Conservation (phyloP, 2,797 vertebrate genomes). For the Bryconaethiops microstoma region DNA sequence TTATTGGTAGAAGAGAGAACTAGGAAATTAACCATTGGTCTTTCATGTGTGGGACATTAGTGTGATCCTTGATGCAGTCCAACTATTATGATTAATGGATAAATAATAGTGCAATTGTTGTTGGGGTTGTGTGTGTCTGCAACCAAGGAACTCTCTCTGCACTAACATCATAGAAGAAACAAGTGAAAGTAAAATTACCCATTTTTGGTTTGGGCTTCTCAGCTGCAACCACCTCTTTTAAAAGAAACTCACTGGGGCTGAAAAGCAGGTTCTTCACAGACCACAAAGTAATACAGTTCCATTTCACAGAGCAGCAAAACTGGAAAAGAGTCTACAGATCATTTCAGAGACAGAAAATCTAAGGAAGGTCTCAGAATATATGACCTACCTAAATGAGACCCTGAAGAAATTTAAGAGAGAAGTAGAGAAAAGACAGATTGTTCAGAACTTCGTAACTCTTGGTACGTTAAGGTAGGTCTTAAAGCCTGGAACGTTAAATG, state of each 20-base stretch:
- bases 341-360: neutral
- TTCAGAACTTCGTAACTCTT: neutral
- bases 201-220: neutral
- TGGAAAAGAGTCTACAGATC: neutral
- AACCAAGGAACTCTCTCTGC: too few relatives aligned
- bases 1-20: neutral
- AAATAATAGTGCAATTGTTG: too few relatives aligned
- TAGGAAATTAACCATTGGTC: too few relatives aligned
- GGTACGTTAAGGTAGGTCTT: neutral
- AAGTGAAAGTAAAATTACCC: neutral
- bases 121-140: too few relatives aligned
- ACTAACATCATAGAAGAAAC: neutral
- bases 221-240: neutral
- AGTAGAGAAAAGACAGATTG: neutral
- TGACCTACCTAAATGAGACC: conserved; percentile 8
- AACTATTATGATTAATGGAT: neutral
- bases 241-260: neutral
- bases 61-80: neutral
- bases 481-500: neutral
- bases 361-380: conserved; percentile 1
- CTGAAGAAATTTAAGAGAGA: neutral
- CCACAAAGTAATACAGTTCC: neutral
- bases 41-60: neutral
- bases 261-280: neutral
- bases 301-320: neutral